A percentile compares a stretch with the other conserved stretches of the same genome.
phyloP scores from a whole-genome alignment of 2,888 invertebrate genomes.

The Lycia hirtaria region DNA sequence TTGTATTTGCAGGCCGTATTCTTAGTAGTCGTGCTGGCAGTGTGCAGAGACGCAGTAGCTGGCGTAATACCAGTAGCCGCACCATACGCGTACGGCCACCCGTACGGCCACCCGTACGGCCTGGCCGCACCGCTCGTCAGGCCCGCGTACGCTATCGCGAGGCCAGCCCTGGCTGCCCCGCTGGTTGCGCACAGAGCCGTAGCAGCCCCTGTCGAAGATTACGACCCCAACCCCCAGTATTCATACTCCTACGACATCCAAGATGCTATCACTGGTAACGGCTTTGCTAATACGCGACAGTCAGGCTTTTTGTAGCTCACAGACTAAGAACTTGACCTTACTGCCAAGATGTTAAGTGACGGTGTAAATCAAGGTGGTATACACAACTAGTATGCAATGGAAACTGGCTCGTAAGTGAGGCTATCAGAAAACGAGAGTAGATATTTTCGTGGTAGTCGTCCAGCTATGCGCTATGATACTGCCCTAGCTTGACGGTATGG shows the following conservation, averaged over 20 bases:
- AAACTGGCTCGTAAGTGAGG: too few relatives aligned
- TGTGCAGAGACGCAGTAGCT: conserved; percentile 62
- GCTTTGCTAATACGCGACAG: background rate
- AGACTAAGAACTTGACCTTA: too few relatives aligned
- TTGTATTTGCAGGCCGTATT: conserved; percentile 59
- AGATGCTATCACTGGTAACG: conserved; percentile 87
- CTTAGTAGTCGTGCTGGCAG: conserved; percentile 64
- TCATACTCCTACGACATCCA: conserved; percentile 89
- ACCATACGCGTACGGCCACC: conserved; percentile 47
- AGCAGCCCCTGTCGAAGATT: conserved; percentile 80
- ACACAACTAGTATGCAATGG: too few relatives aligned
- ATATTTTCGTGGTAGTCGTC: too few relatives aligned
- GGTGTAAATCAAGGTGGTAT: too few relatives aligned
- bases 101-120: conserved; percentile 28
- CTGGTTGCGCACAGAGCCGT: conserved; percentile 54
- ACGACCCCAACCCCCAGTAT: conserved; percentile 88
- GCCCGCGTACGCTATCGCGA: too few relatives aligned
- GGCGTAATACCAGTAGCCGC: conserved; percentile 61
- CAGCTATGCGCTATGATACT: too few relatives aligned
- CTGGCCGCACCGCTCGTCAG: conserved; percentile 47
- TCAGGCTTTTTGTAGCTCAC: too few relatives aligned
- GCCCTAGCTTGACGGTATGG: too few relatives aligned
- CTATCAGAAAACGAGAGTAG: too few relatives aligned
- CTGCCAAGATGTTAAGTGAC: too few relatives aligned
- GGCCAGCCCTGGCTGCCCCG: conserved; percentile 55